These are phyloP conservation scores for Phodopus roborovskii DNA, from an alignment of 2,113 vertebrate species.

Conservation along the genomic window DNA sequence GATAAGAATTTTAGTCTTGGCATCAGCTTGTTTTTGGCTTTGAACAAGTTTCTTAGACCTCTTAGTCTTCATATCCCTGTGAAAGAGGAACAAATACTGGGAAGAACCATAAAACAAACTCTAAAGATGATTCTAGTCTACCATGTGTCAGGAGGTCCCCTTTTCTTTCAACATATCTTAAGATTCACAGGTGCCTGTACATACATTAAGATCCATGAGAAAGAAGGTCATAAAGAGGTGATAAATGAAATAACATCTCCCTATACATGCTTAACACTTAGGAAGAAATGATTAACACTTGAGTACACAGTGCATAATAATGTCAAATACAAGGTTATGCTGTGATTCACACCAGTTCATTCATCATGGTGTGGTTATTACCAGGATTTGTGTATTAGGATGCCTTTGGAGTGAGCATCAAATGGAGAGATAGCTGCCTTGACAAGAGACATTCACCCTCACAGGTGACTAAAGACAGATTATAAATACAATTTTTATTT, in stretches of 20 bases:
- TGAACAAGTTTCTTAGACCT: background rate
- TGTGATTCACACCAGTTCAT: background rate
- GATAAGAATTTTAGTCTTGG: background rate
- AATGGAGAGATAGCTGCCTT: constrained; percentile 18
- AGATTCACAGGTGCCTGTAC: background rate
- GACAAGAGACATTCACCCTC: background rate
- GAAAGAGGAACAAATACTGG: background rate
- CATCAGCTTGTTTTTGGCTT: background rate
- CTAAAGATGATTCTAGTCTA: background rate
- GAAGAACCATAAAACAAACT: background rate
- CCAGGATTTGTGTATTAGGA: background rate
- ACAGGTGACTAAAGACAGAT: constrained; percentile 35
- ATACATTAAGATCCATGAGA: background rate
- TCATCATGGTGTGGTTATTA: background rate
- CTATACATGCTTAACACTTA: background rate
- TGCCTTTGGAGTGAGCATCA: background rate
- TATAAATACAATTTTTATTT: constrained; percentile 35
- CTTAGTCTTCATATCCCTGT: background rate
- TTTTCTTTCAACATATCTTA: background rate
- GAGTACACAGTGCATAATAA: background rate
- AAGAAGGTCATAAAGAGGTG: background rate
- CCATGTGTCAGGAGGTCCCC: background rate
- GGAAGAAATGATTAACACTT: background rate
- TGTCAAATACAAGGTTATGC: background rate
- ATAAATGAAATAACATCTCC: background rate